Base-by-base conservation (phyloP, 2,113 vertebrate genomes). In the Ranitomeya imitator region DNA sequence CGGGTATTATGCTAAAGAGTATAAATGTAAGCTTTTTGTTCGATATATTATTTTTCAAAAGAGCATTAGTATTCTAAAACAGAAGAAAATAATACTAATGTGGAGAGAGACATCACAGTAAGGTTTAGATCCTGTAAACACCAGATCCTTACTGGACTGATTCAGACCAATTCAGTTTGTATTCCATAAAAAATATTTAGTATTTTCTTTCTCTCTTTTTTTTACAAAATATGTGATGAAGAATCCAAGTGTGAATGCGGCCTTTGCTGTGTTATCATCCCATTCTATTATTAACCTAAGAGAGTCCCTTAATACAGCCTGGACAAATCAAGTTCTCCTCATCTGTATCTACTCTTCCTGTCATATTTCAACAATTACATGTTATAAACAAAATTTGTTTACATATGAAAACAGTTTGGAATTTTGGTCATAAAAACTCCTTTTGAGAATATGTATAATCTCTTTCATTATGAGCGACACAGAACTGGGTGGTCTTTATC, bases 341-440 rank as follows among this genome's bases (percentile, higher is more conserved):
- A 88, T 88, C 80, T 88, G 87, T 67, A 55, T 88, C 80, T 83
- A 82, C 65, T 88, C 85, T 84, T 67, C 73, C 87, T 88, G 87
- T 88, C 87, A 88, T 88, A 88, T 88, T 88, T 88, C 86, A 84
- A 88, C 87, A 88, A 88, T 88, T 88, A 88, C 81, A 84, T 84
- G 79, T 88, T 88, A 84, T 88, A 88, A 88, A 88, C 87, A 88
- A 78, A 84, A 85, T 84, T 67, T 88, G 59, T 31, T 79, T 21
- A 55, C 45, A 26, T 85, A 84, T 79, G 85, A 81, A 88, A 84
- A 88, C 81, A 88, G 60, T 67, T 88, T 78, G 59, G 81, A 84
- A 84, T 78, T 85, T 84, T 85, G 59, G 87, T 88, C 73, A 84
- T 74, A 79, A 88, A 88, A 88, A 59, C 63, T 74, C 60, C 81